Evolutionary conservation across 2,797 vertebrate species (phyloP), one percentile per base, ranked within the genome.

Genomic region (Enteromius argenteus): DNA sequence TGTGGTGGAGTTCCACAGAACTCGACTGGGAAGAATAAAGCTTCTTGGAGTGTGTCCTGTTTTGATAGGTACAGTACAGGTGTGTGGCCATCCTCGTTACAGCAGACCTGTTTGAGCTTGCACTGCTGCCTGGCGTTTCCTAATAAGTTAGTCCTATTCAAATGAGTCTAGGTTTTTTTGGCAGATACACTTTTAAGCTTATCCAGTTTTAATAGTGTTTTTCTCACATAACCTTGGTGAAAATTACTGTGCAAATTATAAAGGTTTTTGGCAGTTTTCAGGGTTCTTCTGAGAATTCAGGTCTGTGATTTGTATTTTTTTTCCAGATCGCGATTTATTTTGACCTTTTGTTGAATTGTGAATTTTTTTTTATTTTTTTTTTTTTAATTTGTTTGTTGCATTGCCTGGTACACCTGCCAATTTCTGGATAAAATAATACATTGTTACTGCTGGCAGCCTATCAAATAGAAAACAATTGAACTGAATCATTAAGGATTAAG

Each of bases 71-170:
- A 49, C 44, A 46, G 42, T 46, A 76, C 71, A 87, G 84, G 74
- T 84, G 79, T 86, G 69, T 30, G 39, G 10, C 44, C 5, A 6
- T 1, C 21, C 39, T 21, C 27, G n/a, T 75, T 53, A 21, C 69
- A 58, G 32, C 30, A 68, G 68, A 80, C 81, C 66, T 85, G 86
- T 62, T 84, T 46, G 58, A 86, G 49, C 88, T 82, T 83, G 84
- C 80, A 78, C 86, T 58, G 42, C 13, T 81, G 27, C 27, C 30
- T 58, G 17, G 19, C 14, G 1, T 60, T 60, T 39, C 32, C 13
- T 39, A 4, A 35, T 23, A 39, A 39, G 7, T 10, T 21, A 32
- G 35, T 35, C 6, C 53, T 19, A 42, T 60, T 76, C 3, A 60
- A 9, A 27, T 9, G 35, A 27, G 14, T 76, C 4, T 37, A 56